phyloP scores from a whole-genome alignment of 2,797 vertebrate species.

The Thripadectes ignobilis region DNA sequence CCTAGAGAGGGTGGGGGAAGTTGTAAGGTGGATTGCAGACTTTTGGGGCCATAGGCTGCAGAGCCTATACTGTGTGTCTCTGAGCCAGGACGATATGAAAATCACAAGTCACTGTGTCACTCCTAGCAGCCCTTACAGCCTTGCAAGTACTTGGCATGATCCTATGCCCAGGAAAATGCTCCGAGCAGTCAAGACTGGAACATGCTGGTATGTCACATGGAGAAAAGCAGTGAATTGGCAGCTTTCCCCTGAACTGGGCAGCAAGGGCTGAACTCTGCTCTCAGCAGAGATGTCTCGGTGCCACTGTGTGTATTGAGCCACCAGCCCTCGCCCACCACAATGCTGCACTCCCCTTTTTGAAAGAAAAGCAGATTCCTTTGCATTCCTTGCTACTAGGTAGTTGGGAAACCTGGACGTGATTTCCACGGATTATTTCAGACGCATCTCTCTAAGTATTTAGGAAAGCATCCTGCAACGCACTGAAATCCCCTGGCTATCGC shows the following conservation, averaged over 20 bases:
- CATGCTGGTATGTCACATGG: background rate
- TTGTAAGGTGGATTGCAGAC: background rate
- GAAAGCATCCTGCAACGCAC: background rate
- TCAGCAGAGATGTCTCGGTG: background rate
- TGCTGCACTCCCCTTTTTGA: background rate
- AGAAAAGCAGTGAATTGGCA: background rate
- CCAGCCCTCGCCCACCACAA: background rate
- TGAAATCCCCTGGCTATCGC: background rate
- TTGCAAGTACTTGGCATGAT: background rate
- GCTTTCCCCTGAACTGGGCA: background rate
- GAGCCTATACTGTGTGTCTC: background rate
- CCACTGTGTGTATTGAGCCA: background rate
- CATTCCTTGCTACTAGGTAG: background rate
- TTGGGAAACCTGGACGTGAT: background rate
- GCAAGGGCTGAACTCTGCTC: background rate
- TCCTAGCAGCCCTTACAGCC: background rate
- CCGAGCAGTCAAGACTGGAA: background rate
- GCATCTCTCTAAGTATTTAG: background rate
- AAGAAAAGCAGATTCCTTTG: background rate
- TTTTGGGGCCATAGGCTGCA: background rate
- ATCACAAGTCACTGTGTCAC: background rate
- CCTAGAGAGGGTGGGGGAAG: background rate
- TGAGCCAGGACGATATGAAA: background rate
- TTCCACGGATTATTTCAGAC: background rate
- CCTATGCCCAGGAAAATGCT: background rate